These are phyloP conservation scores for Coboldia fuscipes DNA, from an alignment of 1,140 invertebrate genomes.

Conservation along the genomic window DNA sequence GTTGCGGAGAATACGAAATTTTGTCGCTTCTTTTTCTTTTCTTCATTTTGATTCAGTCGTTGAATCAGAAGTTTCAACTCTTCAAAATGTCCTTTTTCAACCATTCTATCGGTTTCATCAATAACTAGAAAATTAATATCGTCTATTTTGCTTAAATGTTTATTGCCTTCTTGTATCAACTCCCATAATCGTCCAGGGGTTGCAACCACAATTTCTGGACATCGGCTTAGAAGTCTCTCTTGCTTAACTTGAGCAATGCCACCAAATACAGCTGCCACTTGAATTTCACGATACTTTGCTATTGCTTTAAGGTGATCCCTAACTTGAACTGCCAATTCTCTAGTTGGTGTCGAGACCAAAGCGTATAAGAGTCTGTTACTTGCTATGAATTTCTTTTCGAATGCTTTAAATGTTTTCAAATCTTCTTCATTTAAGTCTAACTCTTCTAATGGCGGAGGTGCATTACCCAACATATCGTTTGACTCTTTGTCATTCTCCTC, in stretches of 20 bases:
- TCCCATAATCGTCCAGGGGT: constrained; percentile 95
- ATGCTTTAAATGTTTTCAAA: too few relatives aligned
- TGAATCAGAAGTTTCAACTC: constrained; percentile 71
- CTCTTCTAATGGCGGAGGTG: too few relatives aligned
- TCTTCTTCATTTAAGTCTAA: too few relatives aligned
- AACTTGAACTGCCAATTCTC: constrained; percentile 89
- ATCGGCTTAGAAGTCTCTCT: constrained; percentile 53
- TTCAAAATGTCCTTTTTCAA: constrained; percentile 90
- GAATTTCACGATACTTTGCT: constrained; percentile 51
- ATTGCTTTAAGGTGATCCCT: constrained; percentile 60
- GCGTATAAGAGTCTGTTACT: constrained; percentile 47
- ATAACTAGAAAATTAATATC: constrained; percentile 72
- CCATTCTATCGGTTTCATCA: constrained; percentile 97
- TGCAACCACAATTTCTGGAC: constrained; percentile 85
- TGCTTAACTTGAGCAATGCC: constrained; percentile 85
- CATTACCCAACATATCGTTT: too few relatives aligned
- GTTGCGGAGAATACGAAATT: constrained; percentile 98
- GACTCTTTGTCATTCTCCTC: constrained; percentile 13
- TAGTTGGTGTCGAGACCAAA: constrained; percentile 79
- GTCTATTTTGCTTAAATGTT: constrained; percentile 46
- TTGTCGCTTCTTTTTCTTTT: constrained; percentile 41
- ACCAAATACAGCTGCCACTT: constrained; percentile 61
- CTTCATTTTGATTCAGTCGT: constrained; percentile 47
- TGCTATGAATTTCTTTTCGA: too few relatives aligned
- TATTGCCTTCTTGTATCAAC: constrained; percentile 54